Conservation (phyloP, 2,888 invertebrate species). For the Eupeodes latifasciatus region DNA sequence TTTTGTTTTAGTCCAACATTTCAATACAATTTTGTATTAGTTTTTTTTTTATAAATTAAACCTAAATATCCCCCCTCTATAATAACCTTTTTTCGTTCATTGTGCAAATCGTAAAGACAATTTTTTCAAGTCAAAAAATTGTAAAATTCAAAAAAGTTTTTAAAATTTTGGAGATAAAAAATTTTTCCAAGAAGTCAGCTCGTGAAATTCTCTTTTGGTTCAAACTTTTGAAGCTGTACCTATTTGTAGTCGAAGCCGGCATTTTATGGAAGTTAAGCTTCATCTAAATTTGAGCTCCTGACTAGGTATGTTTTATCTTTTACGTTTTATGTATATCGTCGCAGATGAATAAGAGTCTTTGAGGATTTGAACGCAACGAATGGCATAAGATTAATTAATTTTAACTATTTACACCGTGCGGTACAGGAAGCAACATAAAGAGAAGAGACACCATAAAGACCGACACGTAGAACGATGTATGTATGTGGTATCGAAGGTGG, state of each 20-base stretch:
- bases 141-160: too few relatives aligned
- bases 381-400: slow-evolving; percentile 72
- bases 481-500: background rate
- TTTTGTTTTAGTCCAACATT: too few relatives aligned
- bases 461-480: background rate
- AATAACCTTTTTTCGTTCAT: too few relatives aligned
- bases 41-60: too few relatives aligned
- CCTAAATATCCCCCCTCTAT: too few relatives aligned
- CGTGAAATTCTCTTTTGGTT: background rate
- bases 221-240: background rate
- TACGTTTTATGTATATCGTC: background rate
- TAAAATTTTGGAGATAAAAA: too few relatives aligned
- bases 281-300: slow-evolving; percentile 19
- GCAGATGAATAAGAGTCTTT: background rate
- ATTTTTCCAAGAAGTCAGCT: too few relatives aligned
- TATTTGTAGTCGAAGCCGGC: too few relatives aligned
- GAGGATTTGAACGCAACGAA: slow-evolving; percentile 55
- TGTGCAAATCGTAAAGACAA: too few relatives aligned
- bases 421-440: slow-evolving; percentile 41
- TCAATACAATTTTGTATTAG: too few relatives aligned
- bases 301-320: too few relatives aligned
- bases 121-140: too few relatives aligned
- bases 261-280: background rate
- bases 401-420: slow-evolving; percentile 63
- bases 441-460: slow-evolving; percentile 23